A percentile compares a stretch with the other conserved stretches of the same genome.
phyloP scores from a whole-genome alignment of 92 coral and sea anemone genomes.

The Bergia puertoricense region DNA sequence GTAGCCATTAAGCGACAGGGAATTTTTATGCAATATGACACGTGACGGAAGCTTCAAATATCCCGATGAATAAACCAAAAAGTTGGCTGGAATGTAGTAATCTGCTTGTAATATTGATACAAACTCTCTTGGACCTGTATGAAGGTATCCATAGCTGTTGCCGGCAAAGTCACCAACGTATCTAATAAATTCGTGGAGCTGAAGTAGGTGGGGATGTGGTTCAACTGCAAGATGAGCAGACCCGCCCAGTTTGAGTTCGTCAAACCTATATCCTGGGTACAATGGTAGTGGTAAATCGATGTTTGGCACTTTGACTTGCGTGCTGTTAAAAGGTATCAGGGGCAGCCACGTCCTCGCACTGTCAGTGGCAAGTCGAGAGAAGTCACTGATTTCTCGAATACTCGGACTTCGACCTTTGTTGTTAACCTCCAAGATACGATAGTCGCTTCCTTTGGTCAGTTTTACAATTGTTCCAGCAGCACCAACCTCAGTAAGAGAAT shows the following conservation, averaged over 20 bases:
- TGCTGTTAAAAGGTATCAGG: constrained; percentile 8
- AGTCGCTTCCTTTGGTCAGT: constrained; percentile 21
- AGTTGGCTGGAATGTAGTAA: constrained; percentile 56
- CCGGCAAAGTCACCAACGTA: constrained; percentile 51
- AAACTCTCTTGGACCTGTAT: constrained; percentile 64
- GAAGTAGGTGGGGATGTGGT: constrained; percentile 41
- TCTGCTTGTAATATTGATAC: constrained; percentile 39
- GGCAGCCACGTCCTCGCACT: constrained; percentile 75
- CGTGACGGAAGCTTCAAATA: constrained; percentile 59
- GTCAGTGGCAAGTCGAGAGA: constrained; percentile 43
- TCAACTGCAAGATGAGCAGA: constrained; percentile 64
- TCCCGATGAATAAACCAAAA: constrained; percentile 58
- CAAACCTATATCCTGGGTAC: constrained; percentile 46
- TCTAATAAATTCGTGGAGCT: constrained; percentile 43
- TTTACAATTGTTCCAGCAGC: constrained; percentile 70
- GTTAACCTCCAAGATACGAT: constrained; percentile 48
- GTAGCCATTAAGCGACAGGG: constrained; percentile 57
- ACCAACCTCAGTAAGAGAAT: constrained; percentile 63
- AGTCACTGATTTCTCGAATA: constrained; percentile 41
- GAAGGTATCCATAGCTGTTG: constrained; percentile 59
- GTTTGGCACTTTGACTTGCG: constrained; percentile 26
- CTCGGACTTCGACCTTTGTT: constrained; percentile 63
- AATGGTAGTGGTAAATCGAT: constrained; percentile 24
- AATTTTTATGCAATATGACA: constrained; percentile 52
- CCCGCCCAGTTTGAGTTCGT: constrained; percentile 61